Base-by-base conservation (phyloP, 2,797 vertebrate genomes). In the Pelodytes ibericus region DNA sequence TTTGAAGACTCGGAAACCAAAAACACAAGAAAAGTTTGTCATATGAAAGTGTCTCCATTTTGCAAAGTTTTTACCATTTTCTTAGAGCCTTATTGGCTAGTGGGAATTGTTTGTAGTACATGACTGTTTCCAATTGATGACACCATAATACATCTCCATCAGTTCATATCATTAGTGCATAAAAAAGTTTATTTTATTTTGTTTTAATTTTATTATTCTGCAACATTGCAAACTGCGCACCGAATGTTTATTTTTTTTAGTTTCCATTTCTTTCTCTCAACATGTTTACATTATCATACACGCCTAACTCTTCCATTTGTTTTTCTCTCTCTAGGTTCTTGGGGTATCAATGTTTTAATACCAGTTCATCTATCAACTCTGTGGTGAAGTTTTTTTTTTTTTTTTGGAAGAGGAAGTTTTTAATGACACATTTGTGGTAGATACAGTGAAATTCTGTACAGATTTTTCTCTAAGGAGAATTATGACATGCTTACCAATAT, bases 301-400 rank as follows among this genome's bases (percentile, higher is more conserved):
- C 58, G 53, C 71, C 78, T 80, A 75, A 80, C 60, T 64, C n/a
- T 71, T 74, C 62, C 72, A 80, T 75, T 74, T 76, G 66, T 76
- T 83, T 81, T 83, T 86, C 79, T 79, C 84, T 59, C 85, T 91
- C 83, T 87, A 99, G 96, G 96, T 98, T 92, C 95, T 98, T 85
- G 96, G 96, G 85, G 96, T 98, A 90, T 95, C 95, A 91, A 98
- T 99, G 97, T 99, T 99, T 96, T 99, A 96, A 98, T 92, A 87
- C 89, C 86, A 90, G 88, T 91, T 82, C 89, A 87, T 84, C 90
- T 87, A 87, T 91, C 92, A 95, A 95, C 86, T 94, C 93, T 94
- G 92, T 94, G 94, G 91, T 90, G 89, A 89, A 94, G 94, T 96
- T 92, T 91, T 96, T 95, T 95, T 95, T 47, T 0, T 47, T 4